Evolutionary conservation across 1,140 invertebrate genomes (phyloP).

Genomic region (Brachionus plicatilis): DNA sequence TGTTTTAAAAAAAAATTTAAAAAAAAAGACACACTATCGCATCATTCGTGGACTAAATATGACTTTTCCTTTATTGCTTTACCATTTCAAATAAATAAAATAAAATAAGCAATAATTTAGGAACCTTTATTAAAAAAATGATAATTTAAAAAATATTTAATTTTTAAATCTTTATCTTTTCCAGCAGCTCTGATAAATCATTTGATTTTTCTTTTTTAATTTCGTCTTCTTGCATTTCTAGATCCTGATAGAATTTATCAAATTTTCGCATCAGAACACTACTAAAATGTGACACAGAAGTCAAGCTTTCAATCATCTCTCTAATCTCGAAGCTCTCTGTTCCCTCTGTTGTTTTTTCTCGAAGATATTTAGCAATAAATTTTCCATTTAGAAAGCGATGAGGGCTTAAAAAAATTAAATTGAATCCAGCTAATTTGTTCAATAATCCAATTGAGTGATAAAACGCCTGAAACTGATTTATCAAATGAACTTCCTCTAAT

Average conservation of each 20-base stretch:
- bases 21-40: too few relatives aligned
- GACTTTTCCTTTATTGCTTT: too few relatives aligned
- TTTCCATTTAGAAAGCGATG: conserved; percentile 3
- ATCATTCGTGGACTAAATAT: too few relatives aligned
- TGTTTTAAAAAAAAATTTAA: too few relatives aligned
- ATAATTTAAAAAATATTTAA: too few relatives aligned
- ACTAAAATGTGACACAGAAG: not conserved
- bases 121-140: not conserved
- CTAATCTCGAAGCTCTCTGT: not conserved
- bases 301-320: not conserved
- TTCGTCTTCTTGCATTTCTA: not conserved
- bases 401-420: not conserved
- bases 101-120: not conserved
- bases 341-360: not conserved
- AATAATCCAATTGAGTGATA: not conserved
- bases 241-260: not conserved
- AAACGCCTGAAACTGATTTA: not conserved
- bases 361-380: not conserved
- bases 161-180: not conserved
- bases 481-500: not conserved
- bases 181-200: not conserved
- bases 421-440: not conserved
- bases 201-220: not conserved
- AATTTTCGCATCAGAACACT: not conserved
- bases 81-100: too few relatives aligned